These are phyloP conservation scores for Oscheius sp. DNA, from an alignment of 2,888 invertebrate genomes.

Conservation along the genomic window DNA sequence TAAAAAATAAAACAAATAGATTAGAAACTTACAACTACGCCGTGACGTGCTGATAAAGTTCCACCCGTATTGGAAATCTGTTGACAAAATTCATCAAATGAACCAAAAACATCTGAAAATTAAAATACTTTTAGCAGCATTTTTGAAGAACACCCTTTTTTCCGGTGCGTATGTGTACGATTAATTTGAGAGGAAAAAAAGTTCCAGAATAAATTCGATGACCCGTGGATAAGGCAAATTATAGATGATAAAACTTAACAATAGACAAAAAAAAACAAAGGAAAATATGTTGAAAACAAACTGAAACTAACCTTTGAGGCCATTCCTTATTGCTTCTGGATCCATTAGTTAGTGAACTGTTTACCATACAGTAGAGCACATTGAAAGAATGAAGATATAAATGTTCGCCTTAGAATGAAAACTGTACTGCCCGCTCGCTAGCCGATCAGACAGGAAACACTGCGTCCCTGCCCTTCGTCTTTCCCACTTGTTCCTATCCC, in stretches of 20 bases:
- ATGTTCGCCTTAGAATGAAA: background rate
- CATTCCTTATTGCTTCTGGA: constrained; percentile 10
- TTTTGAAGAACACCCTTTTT: background rate
- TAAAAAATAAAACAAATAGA: background rate
- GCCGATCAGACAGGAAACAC: background rate
- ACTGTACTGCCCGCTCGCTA: constrained; percentile 14
- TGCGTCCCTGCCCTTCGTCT: background rate
- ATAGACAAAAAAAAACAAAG: constrained; percentile 7
- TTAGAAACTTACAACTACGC: constrained; percentile 23
- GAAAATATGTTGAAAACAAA: background rate
- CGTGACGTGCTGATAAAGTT: background rate
- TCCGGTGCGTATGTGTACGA: no score
- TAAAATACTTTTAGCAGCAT: background rate
- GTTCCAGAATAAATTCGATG: no score
- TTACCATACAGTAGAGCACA: no score
- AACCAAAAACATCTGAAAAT: constrained; percentile 34
- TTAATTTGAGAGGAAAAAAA: no score
- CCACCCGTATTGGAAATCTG: constrained; percentile 10
- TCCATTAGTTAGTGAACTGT: background rate
- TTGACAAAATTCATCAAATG: constrained; percentile 25
- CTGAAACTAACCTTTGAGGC: constrained; percentile 25
- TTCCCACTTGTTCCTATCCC: background rate
- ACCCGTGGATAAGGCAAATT: no score
- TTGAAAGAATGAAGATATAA: background rate
- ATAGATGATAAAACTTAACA: background rate